phyloP scores from a whole-genome alignment of 2,797 vertebrate species.

The Muscicapa striata region DNA sequence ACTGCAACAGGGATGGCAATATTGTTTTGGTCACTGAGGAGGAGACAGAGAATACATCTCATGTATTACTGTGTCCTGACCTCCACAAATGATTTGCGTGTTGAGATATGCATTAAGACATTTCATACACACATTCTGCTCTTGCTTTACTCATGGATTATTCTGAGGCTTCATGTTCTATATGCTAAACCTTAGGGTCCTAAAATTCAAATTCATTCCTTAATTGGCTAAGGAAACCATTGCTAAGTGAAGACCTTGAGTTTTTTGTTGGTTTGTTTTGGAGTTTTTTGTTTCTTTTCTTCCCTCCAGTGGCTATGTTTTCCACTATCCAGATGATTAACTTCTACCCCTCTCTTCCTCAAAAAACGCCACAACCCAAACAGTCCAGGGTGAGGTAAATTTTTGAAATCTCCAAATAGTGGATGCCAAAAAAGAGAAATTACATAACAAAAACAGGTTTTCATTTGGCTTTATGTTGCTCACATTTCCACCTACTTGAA shows the following conservation, averaged over 20 bases:
- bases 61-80: background rate
- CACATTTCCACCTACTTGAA: background rate
- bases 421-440: background rate
- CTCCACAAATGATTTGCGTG: background rate
- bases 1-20: background rate
- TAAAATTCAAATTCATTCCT: background rate
- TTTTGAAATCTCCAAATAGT: background rate
- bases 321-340: background rate
- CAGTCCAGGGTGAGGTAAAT: background rate
- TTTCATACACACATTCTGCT: background rate
- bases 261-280: background rate
- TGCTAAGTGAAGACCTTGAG: background rate
- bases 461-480: background rate
- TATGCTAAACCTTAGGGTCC: background rate
- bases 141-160: background rate
- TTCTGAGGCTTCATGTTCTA: background rate
- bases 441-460: background rate
- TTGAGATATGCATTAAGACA: background rate
- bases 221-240: background rate
- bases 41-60: background rate
- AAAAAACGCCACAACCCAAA: background rate
- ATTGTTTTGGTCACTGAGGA: background rate
- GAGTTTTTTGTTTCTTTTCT: fast-evolving
- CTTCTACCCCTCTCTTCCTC: background rate
- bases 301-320: background rate